Percentiles rank a stretch among this genome's conserved stretches.
These are phyloP conservation scores for Halcyon smyrnensis DNA, from an alignment of 2,797 vertebrate species.

Conservation along the genomic window DNA sequence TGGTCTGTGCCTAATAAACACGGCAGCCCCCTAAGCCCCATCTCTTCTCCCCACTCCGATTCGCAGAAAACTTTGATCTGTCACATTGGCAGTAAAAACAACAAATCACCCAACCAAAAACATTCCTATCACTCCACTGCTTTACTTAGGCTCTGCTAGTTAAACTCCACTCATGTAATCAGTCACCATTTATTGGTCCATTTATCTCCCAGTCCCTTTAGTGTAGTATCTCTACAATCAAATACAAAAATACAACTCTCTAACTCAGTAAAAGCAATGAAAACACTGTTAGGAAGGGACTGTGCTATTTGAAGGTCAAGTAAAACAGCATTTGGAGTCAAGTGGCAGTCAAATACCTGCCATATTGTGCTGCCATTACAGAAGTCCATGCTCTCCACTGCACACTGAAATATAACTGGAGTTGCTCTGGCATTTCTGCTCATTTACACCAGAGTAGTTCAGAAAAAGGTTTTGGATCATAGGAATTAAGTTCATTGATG, in stretches of 20 bases:
- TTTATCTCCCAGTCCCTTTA: neutral
- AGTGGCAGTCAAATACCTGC: neutral
- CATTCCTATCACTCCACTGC: neutral
- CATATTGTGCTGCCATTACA: neutral
- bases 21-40: conserved; percentile 1
- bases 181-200: conserved; percentile 18
- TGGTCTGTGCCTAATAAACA: conserved; percentile 37
- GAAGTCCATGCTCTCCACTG: neutral
- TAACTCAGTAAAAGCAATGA: neutral
- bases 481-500: conserved; percentile 13
- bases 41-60: neutral
- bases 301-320: neutral
- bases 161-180: conserved; percentile 53
- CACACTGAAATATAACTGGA: neutral
- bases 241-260: neutral
- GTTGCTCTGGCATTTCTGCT: conserved; percentile 15
- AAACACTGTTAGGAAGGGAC: neutral
- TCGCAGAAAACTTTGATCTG: conserved; percentile 60
- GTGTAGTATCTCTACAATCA: neutral
- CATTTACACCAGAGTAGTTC: conserved; percentile 18
- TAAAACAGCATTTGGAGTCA: neutral
- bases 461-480: neutral
- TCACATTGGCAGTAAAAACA: conserved; percentile 1
- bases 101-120: neutral
- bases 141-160: neutral